Base-by-base conservation (phyloP, 2,113 vertebrate species). In the Tragelaphus imberbis region DNA sequence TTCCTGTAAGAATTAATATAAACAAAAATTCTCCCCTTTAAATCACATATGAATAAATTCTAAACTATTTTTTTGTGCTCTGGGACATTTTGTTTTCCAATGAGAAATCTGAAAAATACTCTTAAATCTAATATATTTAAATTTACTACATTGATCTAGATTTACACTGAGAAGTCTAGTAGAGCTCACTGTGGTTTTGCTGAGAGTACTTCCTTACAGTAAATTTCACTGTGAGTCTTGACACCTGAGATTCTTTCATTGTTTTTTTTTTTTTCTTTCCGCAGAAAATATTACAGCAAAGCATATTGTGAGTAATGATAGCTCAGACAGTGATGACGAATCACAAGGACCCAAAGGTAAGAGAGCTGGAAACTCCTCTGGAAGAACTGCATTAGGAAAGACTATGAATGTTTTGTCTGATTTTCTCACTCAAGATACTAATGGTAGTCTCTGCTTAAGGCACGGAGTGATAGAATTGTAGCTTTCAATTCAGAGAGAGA, bases 201-300 rank as follows among this genome's bases (percentile, higher is more conserved):
- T 75, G 14, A 33, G 58, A 44, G 68, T 65, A 44, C n/a, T 44
- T 86, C 33, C 63, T 75, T 33, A 14, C 6, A n/a, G 27, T 63
- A 82, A 47, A 85, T 88, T 81, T 81, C 36, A 12, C 36, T 88
- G 9, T 63, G 25, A 93, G 13, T 88, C 79, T 82, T 65, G 82
- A 94, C 40, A 56, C 21, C 33, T 49, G 28, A 85, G 21, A 79
- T 81, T 33, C 21, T 84, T 88, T 49, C 82, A 14, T 51, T 65
- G 33, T 68, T 86, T 96, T 1, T 47, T 44, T 44, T 44, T 44
- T 13, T 98, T 98, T 96, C 79, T 98, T 98, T 94, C 97, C 88
- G 97, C 99, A 99, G 99, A 99, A 98, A 99, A 99, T 95, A 99
- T 99, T 91, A 99, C 99, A 91, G 99, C 99, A 8, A 99, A 99